phyloP scores from a whole-genome alignment of 2,797 vertebrate species.

The Coregonus suidteri region DNA sequence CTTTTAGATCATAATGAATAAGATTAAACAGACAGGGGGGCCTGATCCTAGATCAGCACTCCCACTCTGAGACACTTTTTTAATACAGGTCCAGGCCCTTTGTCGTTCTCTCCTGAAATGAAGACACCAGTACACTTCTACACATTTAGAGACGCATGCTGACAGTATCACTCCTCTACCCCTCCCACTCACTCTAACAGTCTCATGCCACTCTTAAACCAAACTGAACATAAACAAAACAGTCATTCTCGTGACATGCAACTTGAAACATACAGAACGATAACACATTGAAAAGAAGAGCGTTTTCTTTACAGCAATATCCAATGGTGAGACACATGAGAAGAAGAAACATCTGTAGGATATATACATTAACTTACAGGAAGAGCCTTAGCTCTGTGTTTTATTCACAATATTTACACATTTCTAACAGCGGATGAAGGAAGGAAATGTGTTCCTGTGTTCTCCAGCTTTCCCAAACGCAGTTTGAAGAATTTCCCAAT shows the following conservation, averaged over 20 bases:
- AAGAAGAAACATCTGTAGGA: conserved; percentile 64
- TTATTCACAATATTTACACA: conserved; percentile 77
- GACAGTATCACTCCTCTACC: conserved; percentile 41
- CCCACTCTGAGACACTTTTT: not conserved
- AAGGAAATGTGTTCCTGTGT: not conserved
- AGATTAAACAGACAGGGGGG: not conserved
- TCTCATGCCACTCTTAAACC: conserved; percentile 29
- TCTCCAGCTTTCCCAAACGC: conserved; percentile 1
- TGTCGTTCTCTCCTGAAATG: conserved; percentile 37
- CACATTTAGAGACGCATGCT: conserved; percentile 66
- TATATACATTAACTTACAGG: conserved; percentile 79
- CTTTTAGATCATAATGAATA: not conserved
- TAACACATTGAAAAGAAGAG: conserved; percentile 59
- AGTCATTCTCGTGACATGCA: conserved; percentile 68
- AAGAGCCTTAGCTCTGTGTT: conserved; percentile 59
- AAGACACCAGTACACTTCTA: conserved; percentile 55
- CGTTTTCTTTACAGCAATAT: conserved; percentile 56
- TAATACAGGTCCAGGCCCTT: conserved; percentile 1
- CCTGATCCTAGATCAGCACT: not conserved
- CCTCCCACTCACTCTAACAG: conserved; percentile 37
- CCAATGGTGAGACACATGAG: conserved; percentile 67
- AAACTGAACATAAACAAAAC: conserved; percentile 34
- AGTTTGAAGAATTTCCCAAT: conserved; percentile 14
- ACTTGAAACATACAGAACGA: conserved; percentile 57
- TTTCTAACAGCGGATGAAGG: conserved; percentile 32